Evolutionary conservation across 2,888 invertebrate genomes (phyloP), one percentile per base, ranked within the genome.

Genomic region (Artemia sinica): DNA sequence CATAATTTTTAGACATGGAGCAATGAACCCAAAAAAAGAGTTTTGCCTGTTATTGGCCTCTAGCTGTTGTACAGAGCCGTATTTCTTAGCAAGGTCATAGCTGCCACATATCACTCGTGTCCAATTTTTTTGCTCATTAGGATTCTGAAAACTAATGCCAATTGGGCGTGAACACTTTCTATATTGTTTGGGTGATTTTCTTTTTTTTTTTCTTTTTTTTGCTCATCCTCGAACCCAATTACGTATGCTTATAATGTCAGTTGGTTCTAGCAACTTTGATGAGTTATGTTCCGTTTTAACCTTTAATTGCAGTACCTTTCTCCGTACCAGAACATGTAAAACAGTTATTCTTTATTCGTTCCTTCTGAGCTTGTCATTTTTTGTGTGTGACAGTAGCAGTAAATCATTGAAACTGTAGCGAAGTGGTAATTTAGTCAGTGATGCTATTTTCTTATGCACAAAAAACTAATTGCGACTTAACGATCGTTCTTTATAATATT

Each of bases 341-440:
- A 58, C 58, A 58, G 58, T 58, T 58, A 58, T n/a, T 58, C 18
- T 18, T 58, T 58, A 58, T n/a, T 18, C 14, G 28, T 28, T 28
- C 28, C 28, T 28, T 28, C 28, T 28, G 28, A 28, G 28, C 28
- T 14, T 58, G 58, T 58, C 58, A 58, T 58, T 58, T 58, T 58
- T 58, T 14, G 28, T 28, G 9, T 58, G n/a, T 58, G 58, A 58
- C 58, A 58, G 58, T n/a, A 58, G 58, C 9, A n/a, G 18, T 58
- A 58, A 58, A 58, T 58, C 18, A 58, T 18, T 58, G 58, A 58
- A 58, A 58, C n/a, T 58, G 58, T 58, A 58, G 58, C 58, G 58
- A 58, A 58, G 58, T 58, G 58, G 58, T 58, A 58, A 58, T 58
- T 58, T 58, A 58, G 58, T 58, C 14, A 58, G 18, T 18, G 58